phyloP scores from a whole-genome alignment of 1,140 invertebrate genomes.

The Drosophila rhopaloa region DNA sequence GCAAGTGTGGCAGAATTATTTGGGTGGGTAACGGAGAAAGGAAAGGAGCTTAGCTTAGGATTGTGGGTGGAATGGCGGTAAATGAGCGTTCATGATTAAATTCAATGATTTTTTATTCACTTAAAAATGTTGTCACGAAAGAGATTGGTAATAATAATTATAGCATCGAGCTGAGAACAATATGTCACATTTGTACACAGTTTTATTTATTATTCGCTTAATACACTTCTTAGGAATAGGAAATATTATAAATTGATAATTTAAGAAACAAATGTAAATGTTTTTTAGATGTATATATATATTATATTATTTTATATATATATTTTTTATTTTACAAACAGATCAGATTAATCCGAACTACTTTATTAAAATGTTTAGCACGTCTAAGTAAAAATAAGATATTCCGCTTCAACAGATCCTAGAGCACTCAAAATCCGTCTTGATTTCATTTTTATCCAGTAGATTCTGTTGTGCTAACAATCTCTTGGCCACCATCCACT shows the following conservation, averaged over 20 bases:
- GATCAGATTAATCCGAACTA: slow-evolving; percentile 9
- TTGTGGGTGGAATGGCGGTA: slow-evolving; percentile 34
- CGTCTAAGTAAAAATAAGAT: not conserved
- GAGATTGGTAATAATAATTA: not conserved
- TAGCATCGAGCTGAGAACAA: too few species aligned
- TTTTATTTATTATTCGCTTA: too few species aligned
- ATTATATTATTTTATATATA: not conserved
- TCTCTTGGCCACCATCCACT: slow-evolving; percentile 64
- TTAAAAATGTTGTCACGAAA: not conserved
- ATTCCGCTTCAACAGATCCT: slow-evolving; percentile 13
- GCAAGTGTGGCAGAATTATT: slow-evolving; percentile 50
- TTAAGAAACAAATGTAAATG: too few species aligned
- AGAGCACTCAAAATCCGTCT: slow-evolving; percentile 41
- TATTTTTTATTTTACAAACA: too few species aligned
- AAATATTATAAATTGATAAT: too few species aligned
- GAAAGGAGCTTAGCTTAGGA: slow-evolving; percentile 3
- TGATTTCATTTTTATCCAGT: slow-evolving; percentile 3
- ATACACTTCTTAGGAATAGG: too few species aligned
- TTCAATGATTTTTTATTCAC: not conserved
- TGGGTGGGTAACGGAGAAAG: slow-evolving; percentile 25
- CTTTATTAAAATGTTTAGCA: not conserved
- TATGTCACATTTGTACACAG: too few species aligned
- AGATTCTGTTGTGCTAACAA: slow-evolving; percentile 38
- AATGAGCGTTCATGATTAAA: slow-evolving; percentile 16
- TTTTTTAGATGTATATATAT: too few species aligned